Base-by-base conservation (phyloP, 2,797 vertebrate genomes). In the Coregonus sp. region DNA sequence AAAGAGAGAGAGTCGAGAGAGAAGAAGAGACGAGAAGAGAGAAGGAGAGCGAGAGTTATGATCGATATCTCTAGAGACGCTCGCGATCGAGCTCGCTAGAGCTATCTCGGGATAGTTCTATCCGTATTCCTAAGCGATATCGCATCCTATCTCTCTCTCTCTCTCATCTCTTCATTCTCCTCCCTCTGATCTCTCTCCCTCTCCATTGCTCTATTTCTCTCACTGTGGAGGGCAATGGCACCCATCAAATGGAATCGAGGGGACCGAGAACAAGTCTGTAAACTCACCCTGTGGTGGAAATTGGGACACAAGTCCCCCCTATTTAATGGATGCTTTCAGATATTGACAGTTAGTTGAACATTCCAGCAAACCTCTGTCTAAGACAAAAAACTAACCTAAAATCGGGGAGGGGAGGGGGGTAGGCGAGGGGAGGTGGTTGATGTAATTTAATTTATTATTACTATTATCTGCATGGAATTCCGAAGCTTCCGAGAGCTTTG, bases 391-490 rank as follows among this genome's bases (percentile, higher is more conserved):
- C n/a, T 31, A 35, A 67, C 37, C 65, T 70, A 61, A 68, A 65
- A 70, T 74, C 5, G 5, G 25, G 25, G 25, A 25, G 75, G 59
- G 29, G n/a, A 16, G 29, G 70, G 75, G 56, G 20, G 74, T n/a
- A 56, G 5, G 14, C 54, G 63, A 33, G 70, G 75, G 56, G 20
- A 37, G 18, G 74, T 15, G 14, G 16, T 2, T 14, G 40, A 75
- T 77, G 81, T 85, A 70, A 88, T 80, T 68, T 79, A 47, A 31
- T 82, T 79, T 75, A 84, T 86, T 86, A 85, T 87, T 80, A 75
- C 75, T 84, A 63, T 81, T 82, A 87, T 82, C 78, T 81, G 31
- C 75, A 61, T 54, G 72, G 70, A 87, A 87, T 86, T 87, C 77
- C 40, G 84, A 61, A 86, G 79, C 81, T 77, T 80, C 82, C 79